Evolutionary conservation across 2,888 invertebrate genomes (phyloP), one percentile per base, ranked within the genome.

Genomic region (Agrochola macilenta): DNA sequence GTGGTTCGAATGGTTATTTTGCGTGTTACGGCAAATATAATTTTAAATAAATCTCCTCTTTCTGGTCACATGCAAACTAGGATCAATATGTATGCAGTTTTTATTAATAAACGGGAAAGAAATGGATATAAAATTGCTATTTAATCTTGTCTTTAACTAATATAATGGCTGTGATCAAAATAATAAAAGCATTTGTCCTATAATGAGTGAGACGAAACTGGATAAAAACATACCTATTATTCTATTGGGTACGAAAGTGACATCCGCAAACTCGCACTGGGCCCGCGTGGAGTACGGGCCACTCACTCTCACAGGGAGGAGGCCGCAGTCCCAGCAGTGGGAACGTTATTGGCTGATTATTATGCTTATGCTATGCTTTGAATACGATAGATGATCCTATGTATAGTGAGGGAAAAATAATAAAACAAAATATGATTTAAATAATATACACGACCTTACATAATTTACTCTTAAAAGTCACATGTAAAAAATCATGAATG

Each of bases 1-100:
- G 79, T 84, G 84, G 76, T 79, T 88, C 81, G 82, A 77, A 74
- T 83, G 54, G 43, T 58, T 26, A 9, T 14, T 57, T 64, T 26
- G 2, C 14, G 17, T 57, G 23, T 3, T 23, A 17, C 23, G 12
- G 3, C 0, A 8, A 23, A 39, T 64, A 2, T 12, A 2, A 14
- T 69, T 49, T 63, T 58, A 17, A 2, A 63, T 66, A 20, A 12
- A 46, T 7, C 12, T 12, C 20, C 20, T 0, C 0, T 7, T 20
- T 46, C 26, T 20, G 26, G 65, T 26, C 46, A 7, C 1, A 26
- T 26, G 26, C 3, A 65, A 65, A 65, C 20, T 26, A 46, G 65
- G 4, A 20, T 46, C 3, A 65, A n/a, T 65, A 43, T 43, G 26
- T 65, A 26, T 17, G 17, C 17, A n/a, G n/a, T 5, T 64, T 39